Evolutionary conservation across 2,888 invertebrate genomes (phyloP).

Genomic region (Acronicta psi): DNA sequence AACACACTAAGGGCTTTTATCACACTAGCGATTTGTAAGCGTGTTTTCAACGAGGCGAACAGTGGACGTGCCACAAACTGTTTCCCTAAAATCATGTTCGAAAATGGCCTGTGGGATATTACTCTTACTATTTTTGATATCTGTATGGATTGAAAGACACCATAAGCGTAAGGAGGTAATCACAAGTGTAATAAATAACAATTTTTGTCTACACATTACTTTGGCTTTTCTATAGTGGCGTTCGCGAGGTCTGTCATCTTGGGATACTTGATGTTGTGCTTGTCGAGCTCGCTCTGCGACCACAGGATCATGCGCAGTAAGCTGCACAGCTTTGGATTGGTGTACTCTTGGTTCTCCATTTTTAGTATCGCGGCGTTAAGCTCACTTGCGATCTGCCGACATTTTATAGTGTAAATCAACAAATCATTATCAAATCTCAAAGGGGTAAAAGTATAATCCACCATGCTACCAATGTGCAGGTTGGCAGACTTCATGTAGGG

Average conservation of each 20-base stretch:
- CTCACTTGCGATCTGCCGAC: constrained; percentile 96
- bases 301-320: constrained; percentile 97
- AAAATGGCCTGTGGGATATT: constrained; percentile 14
- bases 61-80: neutral
- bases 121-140: constrained; percentile 24
- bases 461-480: too few relatives aligned
- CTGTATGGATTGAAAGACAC: constrained; percentile 56
- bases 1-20: too few relatives aligned
- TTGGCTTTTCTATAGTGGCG: constrained; percentile 93
- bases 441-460: too few relatives aligned
- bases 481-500: too few relatives aligned
- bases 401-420: too few relatives aligned
- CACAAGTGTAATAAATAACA: constrained; percentile 22
- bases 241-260: constrained; percentile 97
- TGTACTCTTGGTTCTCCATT: constrained; percentile 96
- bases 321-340: constrained; percentile 97
- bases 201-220: constrained; percentile 75
- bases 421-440: too few relatives aligned
- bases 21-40: neutral
- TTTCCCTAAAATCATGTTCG: too few relatives aligned
- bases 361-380: constrained; percentile 99
- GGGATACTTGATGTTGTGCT: constrained; percentile 97
- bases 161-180: constrained; percentile 34
- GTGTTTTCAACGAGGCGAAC: neutral
- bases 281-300: constrained; percentile 98